Evolutionary conservation across 2,797 vertebrate genomes (phyloP).

Genomic region (Limnodromus scolopaceus): DNA sequence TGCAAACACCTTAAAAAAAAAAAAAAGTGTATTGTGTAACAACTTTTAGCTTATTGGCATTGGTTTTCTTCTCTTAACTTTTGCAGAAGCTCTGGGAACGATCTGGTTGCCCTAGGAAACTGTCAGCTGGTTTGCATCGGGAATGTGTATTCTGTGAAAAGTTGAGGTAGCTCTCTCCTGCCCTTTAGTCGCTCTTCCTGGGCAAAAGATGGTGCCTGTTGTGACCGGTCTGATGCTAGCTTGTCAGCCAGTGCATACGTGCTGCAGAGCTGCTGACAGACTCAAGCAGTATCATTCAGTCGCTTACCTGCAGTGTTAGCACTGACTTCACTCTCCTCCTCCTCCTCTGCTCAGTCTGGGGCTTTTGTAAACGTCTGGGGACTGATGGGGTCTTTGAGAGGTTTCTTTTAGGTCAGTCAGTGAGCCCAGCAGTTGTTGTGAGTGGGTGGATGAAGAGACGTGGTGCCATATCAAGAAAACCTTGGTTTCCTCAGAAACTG

Average conservation of each 20-base stretch:
- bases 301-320: neutral
- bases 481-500: neutral
- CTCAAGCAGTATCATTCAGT: fast-evolving
- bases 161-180: neutral
- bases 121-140: neutral
- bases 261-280: neutral
- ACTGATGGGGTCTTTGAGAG: neutral
- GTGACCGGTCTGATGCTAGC: neutral
- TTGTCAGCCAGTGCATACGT: fast-evolving
- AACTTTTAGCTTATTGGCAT: neutral
- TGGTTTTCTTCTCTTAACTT: neutral
- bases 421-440: neutral
- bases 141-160: neutral
- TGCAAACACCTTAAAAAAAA: neutral
- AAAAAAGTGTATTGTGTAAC: neutral
- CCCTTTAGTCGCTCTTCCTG: neutral
- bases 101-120: neutral
- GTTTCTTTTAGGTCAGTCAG: neutral
- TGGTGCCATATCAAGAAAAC: neutral
- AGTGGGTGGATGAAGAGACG: neutral
- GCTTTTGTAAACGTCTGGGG: neutral
- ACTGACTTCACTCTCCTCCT: neutral
- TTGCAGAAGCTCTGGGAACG: neutral
- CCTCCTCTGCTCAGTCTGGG: neutral
- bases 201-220: neutral